Percentiles rank a stretch among this genome's conserved stretches.
Evolutionary conservation across 2,797 vertebrate species (phyloP).

Genomic region (Lutjanus argentimaculatus): DNA sequence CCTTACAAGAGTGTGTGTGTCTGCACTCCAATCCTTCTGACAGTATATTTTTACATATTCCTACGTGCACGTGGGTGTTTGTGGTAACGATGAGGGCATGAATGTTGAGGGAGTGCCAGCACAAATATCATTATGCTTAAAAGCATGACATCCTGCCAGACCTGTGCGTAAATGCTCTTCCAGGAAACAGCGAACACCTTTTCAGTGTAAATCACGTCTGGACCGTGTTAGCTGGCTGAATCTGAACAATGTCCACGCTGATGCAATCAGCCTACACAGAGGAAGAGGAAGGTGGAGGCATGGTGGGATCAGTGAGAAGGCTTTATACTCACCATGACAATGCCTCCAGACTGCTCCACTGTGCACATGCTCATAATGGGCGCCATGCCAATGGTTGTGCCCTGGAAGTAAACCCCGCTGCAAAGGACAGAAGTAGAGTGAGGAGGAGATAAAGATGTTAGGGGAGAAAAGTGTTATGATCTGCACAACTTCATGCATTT

Average conservation of each 20-base stretch:
- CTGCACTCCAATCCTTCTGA: constrained; percentile 14
- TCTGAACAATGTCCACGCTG: constrained; percentile 61
- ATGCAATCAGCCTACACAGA: constrained; percentile 46
- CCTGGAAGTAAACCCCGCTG: constrained; percentile 98
- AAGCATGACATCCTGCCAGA: constrained; percentile 40
- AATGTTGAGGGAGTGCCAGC: constrained; percentile 31
- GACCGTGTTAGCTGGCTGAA: constrained; percentile 39
- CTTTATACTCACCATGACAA: constrained; percentile 94
- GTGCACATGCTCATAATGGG: constrained; percentile 99
- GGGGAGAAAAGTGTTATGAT: background rate
- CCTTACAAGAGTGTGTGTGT: constrained; percentile 29
- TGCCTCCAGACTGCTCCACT: constrained; percentile 95
- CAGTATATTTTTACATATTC: constrained; percentile 29
- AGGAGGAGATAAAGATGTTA: background rate
- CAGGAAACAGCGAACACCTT: constrained; percentile 58
- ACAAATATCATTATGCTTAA: constrained; percentile 52
- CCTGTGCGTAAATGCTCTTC: constrained; percentile 24
- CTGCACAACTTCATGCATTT: background rate
- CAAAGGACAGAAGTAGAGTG: constrained; percentile 1
- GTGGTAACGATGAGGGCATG: constrained; percentile 17
- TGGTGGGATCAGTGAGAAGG: background rate
- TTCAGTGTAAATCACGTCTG: constrained; percentile 42
- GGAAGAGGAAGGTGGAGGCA: constrained; percentile 30
- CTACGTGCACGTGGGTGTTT: constrained; percentile 26
- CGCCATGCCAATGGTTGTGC: constrained; percentile 99